A percentile compares a stretch with the other conserved stretches of the same genome.
Conservation (phyloP, 2,113 vertebrate genomes). For the Gavia stellata region DNA sequence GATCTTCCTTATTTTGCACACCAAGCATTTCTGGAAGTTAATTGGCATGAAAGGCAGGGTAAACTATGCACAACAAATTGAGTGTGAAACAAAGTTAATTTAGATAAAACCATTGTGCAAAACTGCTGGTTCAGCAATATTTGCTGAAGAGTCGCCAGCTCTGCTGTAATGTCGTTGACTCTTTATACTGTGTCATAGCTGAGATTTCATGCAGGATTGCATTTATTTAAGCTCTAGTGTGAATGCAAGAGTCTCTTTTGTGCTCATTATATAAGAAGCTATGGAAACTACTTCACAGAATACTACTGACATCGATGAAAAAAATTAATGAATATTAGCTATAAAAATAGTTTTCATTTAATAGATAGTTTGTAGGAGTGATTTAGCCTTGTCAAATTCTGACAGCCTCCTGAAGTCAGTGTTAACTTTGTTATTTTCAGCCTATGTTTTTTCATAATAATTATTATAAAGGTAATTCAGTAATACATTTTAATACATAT, state of each 20-base stretch:
- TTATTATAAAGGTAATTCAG: neutral
- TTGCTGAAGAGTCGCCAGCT: neutral
- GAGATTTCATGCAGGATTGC: neutral
- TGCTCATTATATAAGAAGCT: neutral
- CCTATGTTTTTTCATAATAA: neutral
- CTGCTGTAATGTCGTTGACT: neutral
- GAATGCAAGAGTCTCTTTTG: neutral
- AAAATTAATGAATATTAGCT: neutral
- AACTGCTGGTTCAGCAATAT: constrained; percentile 52
- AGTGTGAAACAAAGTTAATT: constrained; percentile 69
- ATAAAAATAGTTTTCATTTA: neutral
- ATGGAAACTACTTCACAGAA: neutral
- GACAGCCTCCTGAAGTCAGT: neutral
- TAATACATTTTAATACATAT: neutral
- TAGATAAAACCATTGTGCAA: constrained; percentile 56
- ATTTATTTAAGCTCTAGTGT: neutral
- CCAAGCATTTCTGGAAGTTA: constrained; percentile 62
- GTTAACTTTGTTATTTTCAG: neutral
- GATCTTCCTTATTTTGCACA: constrained; percentile 31
- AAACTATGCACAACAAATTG: constrained; percentile 69
- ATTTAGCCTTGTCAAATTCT: neutral
- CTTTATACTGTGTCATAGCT: neutral
- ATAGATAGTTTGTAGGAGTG: neutral
- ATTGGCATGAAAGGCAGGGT: constrained; percentile 58
- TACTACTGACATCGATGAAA: neutral